Conservation (phyloP, 2,797 vertebrate species). For the Mormyrops boulengeri region DNA sequence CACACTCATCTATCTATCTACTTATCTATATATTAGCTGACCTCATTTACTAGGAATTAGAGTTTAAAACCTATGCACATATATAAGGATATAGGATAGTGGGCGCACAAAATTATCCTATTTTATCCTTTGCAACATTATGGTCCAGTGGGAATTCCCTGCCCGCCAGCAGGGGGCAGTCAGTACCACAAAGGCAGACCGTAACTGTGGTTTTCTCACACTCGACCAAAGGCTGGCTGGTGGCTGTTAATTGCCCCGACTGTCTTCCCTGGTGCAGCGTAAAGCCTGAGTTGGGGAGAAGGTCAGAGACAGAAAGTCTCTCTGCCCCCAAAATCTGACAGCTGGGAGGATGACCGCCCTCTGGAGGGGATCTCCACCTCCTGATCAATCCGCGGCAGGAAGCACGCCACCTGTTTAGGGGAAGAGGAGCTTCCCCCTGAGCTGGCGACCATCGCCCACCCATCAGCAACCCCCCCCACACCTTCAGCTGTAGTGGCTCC, state of each 20-base stretch:
- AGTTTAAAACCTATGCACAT: background rate
- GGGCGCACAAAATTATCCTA: background rate
- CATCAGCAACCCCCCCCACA: background rate
- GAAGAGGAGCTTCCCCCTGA: background rate
- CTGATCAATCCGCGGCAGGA: background rate
- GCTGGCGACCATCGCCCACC: background rate
- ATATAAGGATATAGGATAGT: background rate
- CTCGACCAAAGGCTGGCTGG: background rate
- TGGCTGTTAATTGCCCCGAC: background rate
- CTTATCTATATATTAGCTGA: background rate
- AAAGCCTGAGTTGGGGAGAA: background rate
- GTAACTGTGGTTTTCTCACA: background rate
- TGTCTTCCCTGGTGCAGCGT: background rate
- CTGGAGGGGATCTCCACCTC: too few relatives aligned
- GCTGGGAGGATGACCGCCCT: too few relatives aligned
- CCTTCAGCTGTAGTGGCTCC: background rate
- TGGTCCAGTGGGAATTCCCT: background rate
- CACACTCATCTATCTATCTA: background rate
- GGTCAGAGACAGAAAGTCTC: too few relatives aligned
- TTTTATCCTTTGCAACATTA: background rate
- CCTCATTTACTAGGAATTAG: background rate
- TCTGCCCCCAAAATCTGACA: too few relatives aligned
- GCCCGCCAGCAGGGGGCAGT: background rate
- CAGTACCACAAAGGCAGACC: background rate
- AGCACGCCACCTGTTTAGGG: background rate